Evolutionary conservation across 1,140 invertebrate species (phyloP).

Genomic region (Acromyrmex echinatior): DNA sequence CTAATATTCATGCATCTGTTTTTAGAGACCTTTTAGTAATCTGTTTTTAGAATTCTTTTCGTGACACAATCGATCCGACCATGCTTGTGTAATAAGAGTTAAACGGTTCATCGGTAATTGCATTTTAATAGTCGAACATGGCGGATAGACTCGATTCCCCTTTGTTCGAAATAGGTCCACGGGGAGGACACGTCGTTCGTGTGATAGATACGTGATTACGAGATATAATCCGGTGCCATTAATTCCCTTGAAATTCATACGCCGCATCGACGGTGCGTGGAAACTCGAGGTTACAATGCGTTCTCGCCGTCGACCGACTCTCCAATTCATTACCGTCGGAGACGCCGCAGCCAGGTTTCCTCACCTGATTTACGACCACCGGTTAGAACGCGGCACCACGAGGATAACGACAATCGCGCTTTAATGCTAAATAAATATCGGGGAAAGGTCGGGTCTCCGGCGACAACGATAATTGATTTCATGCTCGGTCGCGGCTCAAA

Average conservation of each 20-base stretch:
- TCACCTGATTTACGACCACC: slow-evolving; percentile 49
- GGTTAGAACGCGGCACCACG: slow-evolving; percentile 10
- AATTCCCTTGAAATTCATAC: slow-evolving; percentile 58
- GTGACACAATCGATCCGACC: slow-evolving; percentile 20
- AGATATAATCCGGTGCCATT: slow-evolving; percentile 53
- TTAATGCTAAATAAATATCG: slow-evolving; percentile 61
- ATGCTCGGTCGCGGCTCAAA: slow-evolving; percentile 28
- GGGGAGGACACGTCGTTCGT: slow-evolving; percentile 12
- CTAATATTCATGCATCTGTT: background rate
- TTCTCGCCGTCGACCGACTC: slow-evolving; percentile 4
- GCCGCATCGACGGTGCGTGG: slow-evolving; percentile 24
- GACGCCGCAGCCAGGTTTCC: slow-evolving; percentile 29
- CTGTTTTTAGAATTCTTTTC: background rate
- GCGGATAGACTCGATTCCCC: background rate
- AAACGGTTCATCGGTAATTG: slow-evolving; percentile 33
- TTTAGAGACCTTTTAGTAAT: background rate
- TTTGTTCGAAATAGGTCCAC: slow-evolving; percentile 41
- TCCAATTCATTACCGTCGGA: slow-evolving; percentile 57
- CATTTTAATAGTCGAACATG: slow-evolving; percentile 31
- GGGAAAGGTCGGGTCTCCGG: slow-evolving; percentile 28
- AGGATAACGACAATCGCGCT: slow-evolving; percentile 54
- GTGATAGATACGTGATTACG: slow-evolving; percentile 47
- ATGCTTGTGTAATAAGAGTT: background rate
- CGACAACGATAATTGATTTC: slow-evolving; percentile 57
- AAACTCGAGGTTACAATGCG: slow-evolving; percentile 46